These are phyloP conservation scores for Emys orbicularis DNA, from an alignment of 2,797 vertebrate species.

Conservation along the genomic window DNA sequence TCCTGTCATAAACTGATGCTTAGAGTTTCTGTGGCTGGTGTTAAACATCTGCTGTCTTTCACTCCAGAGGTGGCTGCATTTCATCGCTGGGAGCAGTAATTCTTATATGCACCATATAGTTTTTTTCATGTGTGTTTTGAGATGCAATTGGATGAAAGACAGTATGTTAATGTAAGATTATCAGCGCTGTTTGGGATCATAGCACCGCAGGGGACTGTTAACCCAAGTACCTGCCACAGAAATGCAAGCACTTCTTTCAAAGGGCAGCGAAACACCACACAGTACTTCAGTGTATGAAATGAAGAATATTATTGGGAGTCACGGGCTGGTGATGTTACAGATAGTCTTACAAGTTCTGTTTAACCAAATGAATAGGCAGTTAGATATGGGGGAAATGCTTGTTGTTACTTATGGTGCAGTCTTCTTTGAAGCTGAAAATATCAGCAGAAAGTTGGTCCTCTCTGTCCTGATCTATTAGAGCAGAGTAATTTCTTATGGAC, in stretches of 20 bases:
- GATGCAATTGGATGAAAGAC: background rate
- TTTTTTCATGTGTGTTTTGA: background rate
- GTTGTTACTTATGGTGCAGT: background rate
- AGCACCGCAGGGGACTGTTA: background rate
- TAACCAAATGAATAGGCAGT: background rate
- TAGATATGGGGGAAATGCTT: background rate
- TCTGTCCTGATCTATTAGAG: background rate
- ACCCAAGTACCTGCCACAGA: background rate
- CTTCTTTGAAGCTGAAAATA: background rate
- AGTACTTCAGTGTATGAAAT: background rate
- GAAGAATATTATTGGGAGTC: background rate
- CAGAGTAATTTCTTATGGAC: background rate
- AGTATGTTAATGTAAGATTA: background rate
- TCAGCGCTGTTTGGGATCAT: background rate
- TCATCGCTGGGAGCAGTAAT: background rate
- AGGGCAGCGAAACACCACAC: background rate
- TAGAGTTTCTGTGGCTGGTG: background rate
- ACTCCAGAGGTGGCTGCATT: background rate
- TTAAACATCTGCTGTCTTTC: background rate
- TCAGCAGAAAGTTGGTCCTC: background rate
- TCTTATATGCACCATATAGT: background rate
- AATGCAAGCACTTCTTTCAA: background rate
- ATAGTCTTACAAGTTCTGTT: background rate
- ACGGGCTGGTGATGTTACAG: rapidly evolving
- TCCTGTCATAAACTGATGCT: background rate